Base-by-base conservation (phyloP, 2,797 vertebrate species). In the Diglossa cyanea region DNA sequence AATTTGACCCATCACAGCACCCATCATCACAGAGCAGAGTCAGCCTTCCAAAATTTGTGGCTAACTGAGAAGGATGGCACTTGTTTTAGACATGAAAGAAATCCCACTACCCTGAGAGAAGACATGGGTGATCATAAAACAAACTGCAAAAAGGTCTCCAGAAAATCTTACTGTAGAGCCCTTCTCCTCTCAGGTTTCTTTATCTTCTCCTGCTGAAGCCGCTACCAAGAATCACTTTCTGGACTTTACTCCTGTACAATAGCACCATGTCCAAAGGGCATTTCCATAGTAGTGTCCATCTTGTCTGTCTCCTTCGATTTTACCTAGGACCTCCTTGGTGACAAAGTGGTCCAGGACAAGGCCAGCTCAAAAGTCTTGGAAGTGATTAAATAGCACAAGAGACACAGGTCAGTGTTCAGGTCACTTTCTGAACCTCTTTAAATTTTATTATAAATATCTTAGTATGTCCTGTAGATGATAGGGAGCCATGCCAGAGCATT, bases 181-280 rank as follows among this genome's bases (percentile, higher is more conserved):
- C 2, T 37, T 13, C 5, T 70, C 7, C 9, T 44, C 23, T 30
- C 28, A 47, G 23, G 17, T 47, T 5, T 9, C 10, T 31, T 68
- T 65, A 20, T 10, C 17, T 67, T 44, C 12, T 45, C 14, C 19
- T 20, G 8, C 20, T 6, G 4, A 60, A 82, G 10, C 7, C 5
- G 21, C 19, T 30, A 24, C 11, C 4, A 67, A 48, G 13, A 21
- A 31, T 33, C 0, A 30, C 44, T 63, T 83, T 66, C 44, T 65
- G 28, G 8, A 5, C 9, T 72, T 92, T 57, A 17, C 9, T 20
- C 4, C n/a, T 25, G 12, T 24, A 66, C 17, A 26, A n/a, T 2
- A 9, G 3, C 17, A 23, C 6, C 4, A 33, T 0, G 0, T 55
- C 17, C 16, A 30, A 66, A 74, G 4, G 19, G 11, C 6, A 15